phyloP scores from a whole-genome alignment of 2,113 vertebrate species.

The Hypocryptadius cinnamomeus region DNA sequence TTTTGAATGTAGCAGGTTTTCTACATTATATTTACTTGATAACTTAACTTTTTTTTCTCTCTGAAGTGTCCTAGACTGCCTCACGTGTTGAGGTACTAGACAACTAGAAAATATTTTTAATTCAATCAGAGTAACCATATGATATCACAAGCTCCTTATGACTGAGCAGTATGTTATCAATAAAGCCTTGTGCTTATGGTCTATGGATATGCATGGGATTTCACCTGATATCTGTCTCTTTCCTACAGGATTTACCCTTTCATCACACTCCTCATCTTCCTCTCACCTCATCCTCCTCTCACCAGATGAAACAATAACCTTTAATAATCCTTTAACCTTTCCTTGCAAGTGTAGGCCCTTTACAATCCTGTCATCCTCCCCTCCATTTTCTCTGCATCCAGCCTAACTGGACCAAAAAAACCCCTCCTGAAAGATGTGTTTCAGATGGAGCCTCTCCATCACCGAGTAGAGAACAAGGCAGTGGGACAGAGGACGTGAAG shows the following conservation, averaged over 20 bases:
- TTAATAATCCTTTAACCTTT: not conserved
- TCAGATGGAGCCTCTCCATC: not conserved
- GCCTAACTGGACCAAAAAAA: not conserved
- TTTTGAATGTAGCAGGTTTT: not conserved
- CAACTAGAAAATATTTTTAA: not conserved
- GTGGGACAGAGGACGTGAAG: not conserved
- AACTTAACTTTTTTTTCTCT: not conserved
- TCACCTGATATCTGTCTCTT: not conserved
- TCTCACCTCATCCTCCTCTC: not conserved
- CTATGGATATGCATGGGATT: not conserved
- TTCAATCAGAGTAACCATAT: not conserved
- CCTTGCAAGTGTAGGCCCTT: not conserved
- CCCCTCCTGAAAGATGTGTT: not conserved
- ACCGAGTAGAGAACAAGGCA: not conserved
- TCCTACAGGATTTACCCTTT: not conserved
- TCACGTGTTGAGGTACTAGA: not conserved
- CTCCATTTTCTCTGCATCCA: not conserved
- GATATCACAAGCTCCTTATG: not conserved
- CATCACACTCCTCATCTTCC: not conserved
- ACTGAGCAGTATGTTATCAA: not conserved
- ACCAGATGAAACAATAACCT: not conserved
- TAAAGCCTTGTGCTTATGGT: not conserved
- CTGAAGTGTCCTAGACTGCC: not conserved
- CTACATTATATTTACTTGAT: not conserved
- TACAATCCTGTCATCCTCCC: not conserved